Evolutionary conservation across 2,113 vertebrate genomes (phyloP).

Genomic region (mouse (Mus musculus)): DNA sequence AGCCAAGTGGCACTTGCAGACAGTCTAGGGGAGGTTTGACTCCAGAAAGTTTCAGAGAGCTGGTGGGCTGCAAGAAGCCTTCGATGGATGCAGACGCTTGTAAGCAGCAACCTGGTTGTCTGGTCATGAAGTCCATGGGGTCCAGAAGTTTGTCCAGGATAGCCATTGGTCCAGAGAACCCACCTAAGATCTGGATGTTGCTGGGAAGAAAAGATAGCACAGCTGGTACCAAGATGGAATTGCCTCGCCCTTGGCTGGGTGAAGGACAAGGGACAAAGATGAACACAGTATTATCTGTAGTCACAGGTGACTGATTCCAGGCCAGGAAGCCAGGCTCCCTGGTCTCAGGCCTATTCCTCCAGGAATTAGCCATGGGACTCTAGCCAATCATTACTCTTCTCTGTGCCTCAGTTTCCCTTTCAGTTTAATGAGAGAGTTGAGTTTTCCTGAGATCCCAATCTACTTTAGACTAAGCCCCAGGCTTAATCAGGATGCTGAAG

Average conservation of each 20-base stretch:
- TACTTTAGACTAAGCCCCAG: slow-evolving; percentile 20
- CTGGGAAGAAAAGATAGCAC: neutral
- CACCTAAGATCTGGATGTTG: neutral
- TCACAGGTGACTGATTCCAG: no score
- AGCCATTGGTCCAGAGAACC: neutral
- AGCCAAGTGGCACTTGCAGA: neutral
- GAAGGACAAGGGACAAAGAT: neutral
- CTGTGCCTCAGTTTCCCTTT: slow-evolving; percentile 65
- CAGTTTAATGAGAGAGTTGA: neutral
- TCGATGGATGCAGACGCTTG: neutral
- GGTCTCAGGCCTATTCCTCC: neutral
- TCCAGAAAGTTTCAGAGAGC: slow-evolving; percentile 62
- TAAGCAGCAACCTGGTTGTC: neutral
- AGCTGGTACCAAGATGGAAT: neutral
- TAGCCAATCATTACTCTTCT: neutral
- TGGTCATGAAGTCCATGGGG: neutral
- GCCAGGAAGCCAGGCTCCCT: neutral
- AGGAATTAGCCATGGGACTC: neutral
- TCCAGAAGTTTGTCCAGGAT: slow-evolving; percentile 37
- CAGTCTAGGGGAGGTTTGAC: neutral
- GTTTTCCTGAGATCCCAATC: neutral
- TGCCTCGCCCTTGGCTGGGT: neutral
- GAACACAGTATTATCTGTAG: rapidly evolving
- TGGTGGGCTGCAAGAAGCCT: slow-evolving; percentile 8
- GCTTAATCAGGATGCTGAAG: neutral